A percentile compares a stretch with the other conserved stretches of the same genome.
phyloP scores from a whole-genome alignment of 2,113 vertebrate genomes.

The Grallaria varia region DNA sequence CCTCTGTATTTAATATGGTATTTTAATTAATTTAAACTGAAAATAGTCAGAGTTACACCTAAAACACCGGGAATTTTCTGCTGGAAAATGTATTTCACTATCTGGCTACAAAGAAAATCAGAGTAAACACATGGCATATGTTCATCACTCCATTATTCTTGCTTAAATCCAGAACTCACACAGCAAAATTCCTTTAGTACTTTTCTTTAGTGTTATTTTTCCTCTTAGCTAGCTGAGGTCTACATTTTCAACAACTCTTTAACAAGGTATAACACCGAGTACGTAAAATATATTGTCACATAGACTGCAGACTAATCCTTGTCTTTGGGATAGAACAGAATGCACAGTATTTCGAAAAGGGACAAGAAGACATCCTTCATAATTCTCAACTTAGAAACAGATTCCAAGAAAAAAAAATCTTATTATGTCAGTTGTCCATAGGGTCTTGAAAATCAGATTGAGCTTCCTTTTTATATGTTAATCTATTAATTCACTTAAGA shows the following conservation, averaged over 20 bases:
- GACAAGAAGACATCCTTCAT: neutral
- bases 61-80: neutral
- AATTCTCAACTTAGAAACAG: neutral
- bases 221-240: neutral
- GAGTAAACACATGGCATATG: neutral
- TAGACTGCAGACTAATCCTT: neutral
- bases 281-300: neutral
- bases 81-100: neutral
- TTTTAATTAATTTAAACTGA: neutral
- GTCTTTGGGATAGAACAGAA: neutral
- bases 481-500: neutral
- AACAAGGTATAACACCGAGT: neutral
- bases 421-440: neutral
- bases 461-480: neutral
- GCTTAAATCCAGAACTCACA: neutral
- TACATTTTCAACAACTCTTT: neutral
- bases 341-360: neutral
- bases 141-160: neutral
- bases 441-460: neutral
- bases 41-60: neutral
- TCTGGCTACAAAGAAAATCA: neutral
- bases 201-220: neutral
- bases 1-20: neutral
- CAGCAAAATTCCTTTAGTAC: neutral
- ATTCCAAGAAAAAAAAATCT: neutral